Conservation (phyloP, 1,140 invertebrate species). For the Anadara kagoshimensis region DNA sequence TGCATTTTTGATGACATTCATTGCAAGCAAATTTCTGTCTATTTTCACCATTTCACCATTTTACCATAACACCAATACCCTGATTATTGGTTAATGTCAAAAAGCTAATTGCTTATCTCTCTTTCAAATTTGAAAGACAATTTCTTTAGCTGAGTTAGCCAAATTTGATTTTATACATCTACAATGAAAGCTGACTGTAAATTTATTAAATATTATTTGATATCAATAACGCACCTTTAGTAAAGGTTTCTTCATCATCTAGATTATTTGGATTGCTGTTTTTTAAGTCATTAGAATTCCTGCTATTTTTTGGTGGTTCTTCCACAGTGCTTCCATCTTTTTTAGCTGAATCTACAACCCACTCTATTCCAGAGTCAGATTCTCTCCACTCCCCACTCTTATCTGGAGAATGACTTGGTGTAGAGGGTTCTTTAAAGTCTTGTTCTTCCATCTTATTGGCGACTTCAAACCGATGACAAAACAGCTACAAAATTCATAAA, state of each 20-base stretch:
- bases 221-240: constrained; percentile 81
- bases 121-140: no score
- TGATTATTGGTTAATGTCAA: no score
- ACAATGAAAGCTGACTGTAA: no score
- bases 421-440: constrained; percentile 62
- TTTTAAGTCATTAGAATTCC: constrained; percentile 45
- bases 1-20: no score
- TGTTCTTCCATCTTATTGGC: constrained; percentile 89
- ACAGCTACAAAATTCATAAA: constrained; percentile 77
- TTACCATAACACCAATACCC: no score
- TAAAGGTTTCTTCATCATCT: constrained; percentile 93
- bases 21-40: no score
- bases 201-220: no score
- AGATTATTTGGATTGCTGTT: constrained; percentile 63
- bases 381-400: constrained; percentile 71
- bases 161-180: not conserved
- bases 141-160: no score
- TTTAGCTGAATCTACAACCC: constrained; percentile 60
- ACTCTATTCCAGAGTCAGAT: constrained; percentile 66
- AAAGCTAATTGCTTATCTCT: no score
- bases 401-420: constrained; percentile 53
- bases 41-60: no score
- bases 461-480: constrained; percentile 83
- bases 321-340: constrained; percentile 59
- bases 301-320: constrained; percentile 38